These are phyloP conservation scores for Phoxinus phoxinus DNA, from an alignment of 2,113 vertebrate species.

Conservation along the genomic window DNA sequence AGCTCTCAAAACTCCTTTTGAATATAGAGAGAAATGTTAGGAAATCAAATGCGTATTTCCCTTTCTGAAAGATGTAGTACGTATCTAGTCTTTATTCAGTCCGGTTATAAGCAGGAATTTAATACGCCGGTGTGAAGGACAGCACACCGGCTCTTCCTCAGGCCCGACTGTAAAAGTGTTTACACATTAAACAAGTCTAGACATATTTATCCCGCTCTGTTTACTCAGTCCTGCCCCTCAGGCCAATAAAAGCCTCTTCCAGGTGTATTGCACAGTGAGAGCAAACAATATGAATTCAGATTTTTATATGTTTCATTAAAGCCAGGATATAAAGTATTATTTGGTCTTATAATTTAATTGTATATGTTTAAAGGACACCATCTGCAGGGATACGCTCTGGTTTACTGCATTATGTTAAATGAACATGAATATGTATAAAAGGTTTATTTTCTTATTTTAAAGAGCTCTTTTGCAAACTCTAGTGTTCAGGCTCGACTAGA, in stretches of 20 bases:
- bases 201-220: slow-evolving; percentile 45
- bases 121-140: slow-evolving; percentile 2
- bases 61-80: neutral
- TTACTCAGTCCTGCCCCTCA: slow-evolving; percentile 31
- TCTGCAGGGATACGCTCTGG: neutral
- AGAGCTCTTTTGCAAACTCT: too few relatives aligned
- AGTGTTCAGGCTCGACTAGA: too few relatives aligned
- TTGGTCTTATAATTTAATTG: neutral
- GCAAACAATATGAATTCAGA: slow-evolving; percentile 2
- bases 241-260: slow-evolving; percentile 33
- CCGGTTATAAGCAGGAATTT: neutral
- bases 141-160: neutral
- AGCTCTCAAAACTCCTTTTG: neutral
- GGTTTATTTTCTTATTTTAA: neutral
- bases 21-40: neutral
- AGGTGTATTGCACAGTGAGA: neutral
- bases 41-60: neutral
- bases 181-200: slow-evolving; percentile 55
- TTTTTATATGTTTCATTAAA: neutral
- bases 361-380: neutral
- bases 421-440: neutral
- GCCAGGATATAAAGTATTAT: neutral
- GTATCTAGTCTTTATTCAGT: neutral
- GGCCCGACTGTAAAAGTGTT: slow-evolving; percentile 34
- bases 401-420: neutral